Percentiles rank a stretch among this genome's conserved stretches.
Conservation (phyloP, 2,113 vertebrate genomes). For the Apodemus speciosus region DNA sequence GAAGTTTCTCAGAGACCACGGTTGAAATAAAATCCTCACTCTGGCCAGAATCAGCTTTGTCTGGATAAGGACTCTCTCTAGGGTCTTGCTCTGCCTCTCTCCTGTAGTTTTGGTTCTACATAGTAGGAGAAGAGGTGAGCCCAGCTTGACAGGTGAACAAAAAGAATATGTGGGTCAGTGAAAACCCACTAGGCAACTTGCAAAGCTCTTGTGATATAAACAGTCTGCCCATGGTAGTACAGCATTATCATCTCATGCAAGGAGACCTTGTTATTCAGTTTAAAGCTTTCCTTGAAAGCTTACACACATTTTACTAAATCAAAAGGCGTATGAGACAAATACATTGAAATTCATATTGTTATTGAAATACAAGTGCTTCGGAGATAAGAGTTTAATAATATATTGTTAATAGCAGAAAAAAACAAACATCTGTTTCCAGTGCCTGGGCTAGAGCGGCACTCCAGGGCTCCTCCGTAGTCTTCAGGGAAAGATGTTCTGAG, state of each 20-base stretch:
- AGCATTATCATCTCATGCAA: background rate
- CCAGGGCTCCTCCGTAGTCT: background rate
- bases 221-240: background rate
- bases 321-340: background rate
- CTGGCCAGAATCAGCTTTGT: background rate
- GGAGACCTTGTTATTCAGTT: background rate
- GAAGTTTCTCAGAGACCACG: background rate
- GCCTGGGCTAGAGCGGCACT: background rate
- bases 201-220: background rate
- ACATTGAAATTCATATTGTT: background rate
- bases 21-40: background rate
- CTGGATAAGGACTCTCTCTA: background rate
- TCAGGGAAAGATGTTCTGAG: background rate
- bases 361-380: background rate
- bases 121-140: background rate
- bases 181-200: background rate
- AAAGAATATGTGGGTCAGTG: background rate
- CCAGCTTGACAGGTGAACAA: too few species aligned
- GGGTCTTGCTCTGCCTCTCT: background rate
- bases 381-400: too few species aligned
- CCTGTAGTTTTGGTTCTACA: background rate
- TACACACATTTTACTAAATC: background rate
- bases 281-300: background rate
- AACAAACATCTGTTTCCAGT: background rate
- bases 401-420: background rate